Base-by-base conservation (phyloP, 2,888 invertebrate genomes). In the Microplitis manilae region DNA sequence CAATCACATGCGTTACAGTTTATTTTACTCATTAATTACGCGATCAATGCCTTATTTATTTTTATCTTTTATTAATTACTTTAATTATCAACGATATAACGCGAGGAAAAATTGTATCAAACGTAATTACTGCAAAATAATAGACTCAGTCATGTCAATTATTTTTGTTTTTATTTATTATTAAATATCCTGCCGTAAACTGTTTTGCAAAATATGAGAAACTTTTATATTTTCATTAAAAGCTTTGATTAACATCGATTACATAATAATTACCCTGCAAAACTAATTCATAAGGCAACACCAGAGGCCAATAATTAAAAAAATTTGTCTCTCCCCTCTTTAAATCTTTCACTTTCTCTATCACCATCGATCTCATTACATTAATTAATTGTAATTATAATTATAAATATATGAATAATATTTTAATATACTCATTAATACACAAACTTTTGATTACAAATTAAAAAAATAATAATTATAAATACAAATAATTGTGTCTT, bases 151-250 rank as follows among this genome's bases (percentile, higher is more conserved):
- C 70, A 65, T 73, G 64, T 77, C 70, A 69, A 73, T 78, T 76
- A 76, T 74, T 68, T 76, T 73, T 38, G 73, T 70, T 64, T 5
- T 39, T 20, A 50, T 67, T 71, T 74, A 68, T 73, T 60, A 64
- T 65, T 73, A 67, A 41, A 65, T 72, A 74, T 73, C 80, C 17
- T 72, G 62, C 75, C 75, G 75, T 72, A 79, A 81, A 81, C 84
- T 82, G 85, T 82, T 85, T 83, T 81, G 83, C 81, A 83, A 85
- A 85, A 85, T 84, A 84, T 78, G 82, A 84, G 82, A 83, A 80
- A 76, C 65, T 20, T 73, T 59, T n/a, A 17, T 50, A 62, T 65
- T 73, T n/a, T 39, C 60, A 20, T 59, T 59, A 30, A 30, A 72
- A 17, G 60, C 73, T 17, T 69, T 69, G 70, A 77, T 78, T 67